Percentiles rank a stretch among this genome's conserved stretches.
These are phyloP conservation scores for Bombus affinis DNA, from an alignment of 1,140 invertebrate genomes.

Conservation along the genomic window DNA sequence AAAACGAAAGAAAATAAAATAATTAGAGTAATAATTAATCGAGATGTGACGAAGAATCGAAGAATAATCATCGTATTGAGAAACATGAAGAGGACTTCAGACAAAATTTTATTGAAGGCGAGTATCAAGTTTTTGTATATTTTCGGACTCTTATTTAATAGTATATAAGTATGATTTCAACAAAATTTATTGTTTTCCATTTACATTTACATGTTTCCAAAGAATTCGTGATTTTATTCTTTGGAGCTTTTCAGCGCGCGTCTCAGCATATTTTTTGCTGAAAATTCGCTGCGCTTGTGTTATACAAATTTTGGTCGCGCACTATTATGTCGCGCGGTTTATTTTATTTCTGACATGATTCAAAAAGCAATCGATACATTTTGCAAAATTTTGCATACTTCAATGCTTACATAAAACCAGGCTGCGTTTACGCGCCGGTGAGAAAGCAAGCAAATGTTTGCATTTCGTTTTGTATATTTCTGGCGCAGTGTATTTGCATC, in stretches of 20 bases:
- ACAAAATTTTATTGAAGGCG: constrained; percentile 66
- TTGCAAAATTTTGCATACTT: background rate
- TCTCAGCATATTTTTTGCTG: constrained; percentile 20
- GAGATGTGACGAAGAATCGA: constrained; percentile 45
- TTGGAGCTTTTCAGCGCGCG: too few relatives aligned
- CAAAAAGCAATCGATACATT: background rate
- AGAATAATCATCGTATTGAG: constrained; percentile 36
- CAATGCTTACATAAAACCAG: background rate
- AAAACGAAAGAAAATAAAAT: constrained; percentile 28
- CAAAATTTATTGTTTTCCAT: background rate
- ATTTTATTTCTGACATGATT: background rate
- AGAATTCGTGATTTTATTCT: constrained; percentile 18
- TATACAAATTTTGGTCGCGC: background rate
- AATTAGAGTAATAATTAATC: constrained; percentile 43
- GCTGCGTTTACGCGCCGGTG: constrained; percentile 11
- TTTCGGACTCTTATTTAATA: constrained; percentile 16
- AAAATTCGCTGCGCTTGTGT: constrained; percentile 6
- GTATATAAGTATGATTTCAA: background rate
- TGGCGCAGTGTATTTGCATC: background rate
- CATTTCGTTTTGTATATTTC: background rate
- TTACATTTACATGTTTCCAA: background rate
- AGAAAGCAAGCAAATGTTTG: background rate
- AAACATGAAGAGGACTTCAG: constrained; percentile 49
- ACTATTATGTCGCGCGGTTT: constrained; percentile 9
- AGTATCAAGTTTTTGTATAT: constrained; percentile 70